Conservation (phyloP, 1,140 invertebrate genomes). For the Trialeurodes vaporariorum region DNA sequence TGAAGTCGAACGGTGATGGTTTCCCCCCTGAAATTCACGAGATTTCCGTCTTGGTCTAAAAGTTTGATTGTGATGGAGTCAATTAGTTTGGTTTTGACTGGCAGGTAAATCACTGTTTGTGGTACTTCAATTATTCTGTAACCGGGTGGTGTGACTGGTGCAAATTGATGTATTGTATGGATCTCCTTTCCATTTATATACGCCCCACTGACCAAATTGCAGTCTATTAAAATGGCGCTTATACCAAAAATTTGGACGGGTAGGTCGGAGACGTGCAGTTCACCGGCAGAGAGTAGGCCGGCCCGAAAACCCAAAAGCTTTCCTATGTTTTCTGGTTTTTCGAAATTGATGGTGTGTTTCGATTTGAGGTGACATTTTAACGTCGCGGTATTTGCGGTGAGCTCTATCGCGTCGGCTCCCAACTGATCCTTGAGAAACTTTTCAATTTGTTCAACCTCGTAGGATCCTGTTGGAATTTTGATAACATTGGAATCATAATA, state of each 20-base stretch:
- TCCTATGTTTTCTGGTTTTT: not conserved
- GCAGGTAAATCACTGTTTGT: constrained; percentile 19
- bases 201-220: constrained; percentile 19
- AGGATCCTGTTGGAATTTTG: constrained; percentile 12
- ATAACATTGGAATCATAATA: not conserved
- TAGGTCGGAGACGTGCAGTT: not conserved
- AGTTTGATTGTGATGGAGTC: constrained; percentile 20
- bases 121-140: constrained; percentile 28
- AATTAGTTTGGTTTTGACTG: constrained; percentile 17
- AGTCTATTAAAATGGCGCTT: constrained; percentile 14
- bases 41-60: constrained; percentile 16
- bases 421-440: not conserved
- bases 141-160: constrained; percentile 22
- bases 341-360: not conserved
- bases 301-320: not conserved
- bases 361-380: not conserved
- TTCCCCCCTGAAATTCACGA: constrained; percentile 22
- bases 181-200: constrained; percentile 25
- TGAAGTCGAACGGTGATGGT: constrained; percentile 19
- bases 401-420: not conserved
- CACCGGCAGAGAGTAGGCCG: not conserved
- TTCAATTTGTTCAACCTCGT: constrained; percentile 7
- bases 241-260: constrained; percentile 13
- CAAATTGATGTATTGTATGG: constrained; percentile 31
- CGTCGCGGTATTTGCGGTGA: not conserved